Conservation (phyloP, 2,888 invertebrate genomes). For the Heliconius aoede region DNA sequence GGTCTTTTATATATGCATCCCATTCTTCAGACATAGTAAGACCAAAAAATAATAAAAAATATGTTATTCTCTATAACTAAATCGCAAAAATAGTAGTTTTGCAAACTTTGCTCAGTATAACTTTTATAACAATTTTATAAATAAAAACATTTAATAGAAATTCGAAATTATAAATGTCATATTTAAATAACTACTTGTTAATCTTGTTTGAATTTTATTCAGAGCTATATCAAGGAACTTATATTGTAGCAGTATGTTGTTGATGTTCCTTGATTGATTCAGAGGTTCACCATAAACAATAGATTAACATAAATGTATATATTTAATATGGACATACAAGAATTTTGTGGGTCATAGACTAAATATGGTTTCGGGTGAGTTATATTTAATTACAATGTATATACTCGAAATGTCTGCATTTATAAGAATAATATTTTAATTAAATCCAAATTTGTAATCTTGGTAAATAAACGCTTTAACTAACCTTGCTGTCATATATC, state of each 20-base stretch:
- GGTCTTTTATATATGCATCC: slow-evolving; percentile 65
- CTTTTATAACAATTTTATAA: not conserved
- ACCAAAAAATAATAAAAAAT: not conserved
- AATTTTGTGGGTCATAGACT: not conserved
- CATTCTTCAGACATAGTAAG: slow-evolving; percentile 71
- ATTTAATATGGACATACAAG: not conserved
- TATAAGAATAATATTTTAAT: not conserved
- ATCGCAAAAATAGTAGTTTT: too few species aligned
- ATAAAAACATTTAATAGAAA: not conserved
- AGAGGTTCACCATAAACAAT: not conserved
- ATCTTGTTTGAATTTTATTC: not conserved
- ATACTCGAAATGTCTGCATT: not conserved
- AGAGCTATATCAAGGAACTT: too few species aligned
- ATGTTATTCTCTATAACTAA: not conserved
- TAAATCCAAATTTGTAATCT: not conserved
- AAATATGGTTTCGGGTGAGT: not conserved
- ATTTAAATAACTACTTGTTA: not conserved
- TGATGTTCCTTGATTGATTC: too few species aligned
- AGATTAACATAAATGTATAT: not conserved
- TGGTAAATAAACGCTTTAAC: not conserved
- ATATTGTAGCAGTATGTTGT: too few species aligned
- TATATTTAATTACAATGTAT: not conserved
- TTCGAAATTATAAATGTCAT: not conserved
- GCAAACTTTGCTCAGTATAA: not conserved
- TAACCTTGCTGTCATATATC: not conserved